Base-by-base conservation (phyloP, 2,888 invertebrate genomes). In the Elysia crispata region DNA sequence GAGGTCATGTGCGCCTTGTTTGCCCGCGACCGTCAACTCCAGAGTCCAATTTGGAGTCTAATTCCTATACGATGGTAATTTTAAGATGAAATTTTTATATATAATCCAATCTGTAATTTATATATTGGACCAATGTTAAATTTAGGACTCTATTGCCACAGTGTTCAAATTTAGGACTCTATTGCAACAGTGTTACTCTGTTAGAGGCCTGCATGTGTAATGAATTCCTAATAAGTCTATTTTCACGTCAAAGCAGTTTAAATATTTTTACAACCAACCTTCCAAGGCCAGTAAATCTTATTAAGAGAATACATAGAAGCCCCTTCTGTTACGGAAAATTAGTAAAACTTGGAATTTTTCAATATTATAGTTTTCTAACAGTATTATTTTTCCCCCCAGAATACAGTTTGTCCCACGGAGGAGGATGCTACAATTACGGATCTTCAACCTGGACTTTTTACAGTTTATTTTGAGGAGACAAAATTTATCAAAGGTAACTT, bases 381-480 rank as follows among this genome's bases (percentile, higher is more conserved):
- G 41, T 41, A 11, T 41, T 41, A 41, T 41, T 6, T 6, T 41
- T 41, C 11, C 41, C 11, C 41, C 11, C 41, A 41, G 41, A 41
- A 41, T 11, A 41, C 41, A 41, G 41, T 41, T 41, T 41, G 41
- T 41, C 41, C 41, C 41, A 6, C 11, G 3, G 41, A 41, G n/a
- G 77, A 73, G 23, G 60, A 18, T 49, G 20, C 1, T 72, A 72
- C 75, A 41, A 74, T 83, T 18, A 82, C 66, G 8, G 80, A 81
- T 30, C 73, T 86, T 33, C 23, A 77, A 0, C 84, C 85, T 20
- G 85, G 85, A 25, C 81, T 83, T 6, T 83, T 85, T 50, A 84
- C 85, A 28, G 41, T 86, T 1, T 67, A 77, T 3, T 86, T 86
- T 82, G 85, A 86, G 79, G 85, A 86, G 67, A 86, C 85, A 1